Base-by-base conservation (phyloP, 2,797 vertebrate species). In the Xiphorhynchus erythropygius region DNA sequence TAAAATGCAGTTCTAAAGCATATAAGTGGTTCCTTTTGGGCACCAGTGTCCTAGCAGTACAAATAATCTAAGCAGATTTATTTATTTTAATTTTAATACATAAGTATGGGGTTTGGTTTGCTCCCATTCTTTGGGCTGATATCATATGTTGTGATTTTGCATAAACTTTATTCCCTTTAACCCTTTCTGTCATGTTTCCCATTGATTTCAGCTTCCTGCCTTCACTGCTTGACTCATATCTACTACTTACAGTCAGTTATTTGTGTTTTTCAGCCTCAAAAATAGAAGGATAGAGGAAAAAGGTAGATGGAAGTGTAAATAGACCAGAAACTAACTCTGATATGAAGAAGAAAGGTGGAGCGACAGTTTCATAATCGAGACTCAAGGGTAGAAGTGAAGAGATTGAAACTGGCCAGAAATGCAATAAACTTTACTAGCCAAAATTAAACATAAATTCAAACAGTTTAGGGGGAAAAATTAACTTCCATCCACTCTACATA, bases 361-460 rank as follows among this genome's bases (percentile, higher is more conserved):
- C 59, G 42, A 67, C 12, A 30, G 33, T 39, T 90, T 67, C 44
- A 67, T 68, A 67, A 32, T 21, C 19, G 5, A 11, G 11, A 8
- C 13, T 64, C 69, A 88, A 32, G 23, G 15, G 10, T 69, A 37
- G 6, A 10, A 64, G 27, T 44, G 30, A 57, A 49, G 35, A 64
- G 30, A 37, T 28, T 39, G 21, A 69, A 82, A 47, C 23, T 57
- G n/a, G 10, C 7, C 19, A 65, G 57, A 78, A 84, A 71, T 39
- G 10, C 14, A 18, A 8, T 71, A 42, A 78, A 74, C 11, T 60
- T 78, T 27, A 35, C 17, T 41, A 62, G 18, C 24, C 13, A 84
- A 67, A 84, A 70, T 56, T 14, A 60, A 82, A 84, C 49, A 84
- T 18, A 47, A 79, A 78, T 92, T 94, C 18, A 35, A 86, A 71